Evolutionary conservation across 2,113 vertebrate genomes (phyloP).

Genomic region (Pterocles orientalis): DNA sequence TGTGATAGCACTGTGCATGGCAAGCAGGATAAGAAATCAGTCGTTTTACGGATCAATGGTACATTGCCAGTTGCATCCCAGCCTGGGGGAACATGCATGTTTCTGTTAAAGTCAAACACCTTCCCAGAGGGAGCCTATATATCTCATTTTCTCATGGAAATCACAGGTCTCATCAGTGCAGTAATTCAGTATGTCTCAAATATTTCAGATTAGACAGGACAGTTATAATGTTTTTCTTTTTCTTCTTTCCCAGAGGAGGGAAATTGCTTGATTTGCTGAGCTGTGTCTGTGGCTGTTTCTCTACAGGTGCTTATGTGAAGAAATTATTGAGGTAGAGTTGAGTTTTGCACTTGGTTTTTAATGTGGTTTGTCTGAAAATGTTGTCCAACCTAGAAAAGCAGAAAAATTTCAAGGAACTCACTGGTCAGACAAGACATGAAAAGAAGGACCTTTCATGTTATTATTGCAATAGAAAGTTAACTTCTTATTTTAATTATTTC

Average conservation of each 20-base stretch:
- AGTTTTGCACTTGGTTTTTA: neutral
- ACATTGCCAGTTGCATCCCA: conserved; percentile 11
- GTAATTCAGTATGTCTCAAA: conserved; percentile 44
- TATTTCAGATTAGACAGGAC: conserved; percentile 49
- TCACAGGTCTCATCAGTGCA: conserved; percentile 47
- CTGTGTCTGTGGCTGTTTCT: neutral
- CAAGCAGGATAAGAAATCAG: conserved; percentile 52
- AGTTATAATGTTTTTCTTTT: conserved; percentile 32
- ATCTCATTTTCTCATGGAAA: conserved; percentile 24
- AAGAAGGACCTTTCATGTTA: neutral
- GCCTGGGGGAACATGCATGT: conserved; percentile 36
- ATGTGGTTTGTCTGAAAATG: neutral
- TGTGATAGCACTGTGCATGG: neutral
- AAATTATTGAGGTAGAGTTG: conserved; percentile 1
- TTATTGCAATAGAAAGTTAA: neutral
- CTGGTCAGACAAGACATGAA: neutral
- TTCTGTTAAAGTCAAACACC: conserved; percentile 28
- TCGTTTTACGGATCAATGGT: neutral
- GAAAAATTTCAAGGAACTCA: neutral
- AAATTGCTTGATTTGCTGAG: conserved; percentile 23
- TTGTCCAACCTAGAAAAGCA: neutral
- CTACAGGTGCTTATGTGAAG: neutral
- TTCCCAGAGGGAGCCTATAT: conserved; percentile 26
- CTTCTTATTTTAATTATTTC: neutral
- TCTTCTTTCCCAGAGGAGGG: neutral